Evolutionary conservation across 2,797 vertebrate genomes (phyloP).

Genomic region (Carcharodon carcharias): DNA sequence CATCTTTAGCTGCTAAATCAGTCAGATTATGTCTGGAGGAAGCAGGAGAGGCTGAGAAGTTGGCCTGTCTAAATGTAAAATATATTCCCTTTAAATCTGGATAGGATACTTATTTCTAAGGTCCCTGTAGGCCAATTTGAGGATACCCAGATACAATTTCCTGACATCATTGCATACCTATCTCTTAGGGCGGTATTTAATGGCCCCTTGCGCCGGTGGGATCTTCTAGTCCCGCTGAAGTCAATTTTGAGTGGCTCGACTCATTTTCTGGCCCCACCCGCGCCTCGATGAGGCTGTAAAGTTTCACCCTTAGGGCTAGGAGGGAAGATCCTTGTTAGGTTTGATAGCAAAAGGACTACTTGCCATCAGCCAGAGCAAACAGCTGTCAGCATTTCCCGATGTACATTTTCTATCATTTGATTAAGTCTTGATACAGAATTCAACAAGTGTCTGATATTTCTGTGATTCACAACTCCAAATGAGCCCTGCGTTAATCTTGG

Average conservation of each 20-base stretch:
- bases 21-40: constrained; percentile 10
- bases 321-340: not conserved
- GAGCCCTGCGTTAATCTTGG: not conserved
- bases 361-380: not conserved
- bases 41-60: not conserved
- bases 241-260: no score
- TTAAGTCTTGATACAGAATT: not conserved
- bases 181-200: not conserved
- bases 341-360: not conserved
- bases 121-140: not conserved
- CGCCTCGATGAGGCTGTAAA: no score
- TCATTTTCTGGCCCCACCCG: no score
- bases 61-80: not conserved
- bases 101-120: not conserved
- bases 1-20: not conserved
- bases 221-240: no score
- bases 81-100: not conserved
- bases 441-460: not conserved
- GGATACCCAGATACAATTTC: not conserved
- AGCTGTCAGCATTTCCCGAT: not conserved
- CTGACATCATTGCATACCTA: not conserved
- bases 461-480: not conserved
- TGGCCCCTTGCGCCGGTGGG: no score
- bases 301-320: no score
- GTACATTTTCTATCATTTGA: not conserved